phyloP scores from a whole-genome alignment of 1,140 invertebrate genomes.

The Cyclina sinensis region DNA sequence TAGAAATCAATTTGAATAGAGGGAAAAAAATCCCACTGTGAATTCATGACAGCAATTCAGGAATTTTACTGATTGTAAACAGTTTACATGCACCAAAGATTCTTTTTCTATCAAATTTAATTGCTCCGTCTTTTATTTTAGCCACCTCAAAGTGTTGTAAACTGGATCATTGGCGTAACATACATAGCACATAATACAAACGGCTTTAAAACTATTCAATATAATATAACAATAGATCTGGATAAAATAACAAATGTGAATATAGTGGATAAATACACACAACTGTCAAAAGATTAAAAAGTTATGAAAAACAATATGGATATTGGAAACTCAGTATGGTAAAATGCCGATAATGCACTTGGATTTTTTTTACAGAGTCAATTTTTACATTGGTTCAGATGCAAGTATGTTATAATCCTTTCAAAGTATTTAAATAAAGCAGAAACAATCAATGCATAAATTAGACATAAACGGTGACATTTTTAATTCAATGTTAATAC shows the following conservation, averaged over 20 bases:
- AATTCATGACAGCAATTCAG: background rate
- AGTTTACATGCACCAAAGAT: background rate
- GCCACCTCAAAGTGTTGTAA: background rate
- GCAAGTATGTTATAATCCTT: too few species aligned
- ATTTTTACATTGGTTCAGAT: too few species aligned
- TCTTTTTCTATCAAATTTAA: constrained; percentile 1
- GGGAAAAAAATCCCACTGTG: background rate
- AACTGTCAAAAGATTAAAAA: constrained; percentile 37
- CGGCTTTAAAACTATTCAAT: constrained; percentile 6
- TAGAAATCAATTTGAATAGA: background rate
- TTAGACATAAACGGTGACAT: too few species aligned
- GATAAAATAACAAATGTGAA: constrained; percentile 34
- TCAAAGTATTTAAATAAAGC: too few species aligned
- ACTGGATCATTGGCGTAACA: background rate
- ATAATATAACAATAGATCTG: constrained; percentile 30
- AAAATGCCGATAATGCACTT: too few species aligned
- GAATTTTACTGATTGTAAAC: background rate
- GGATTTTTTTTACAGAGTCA: too few species aligned
- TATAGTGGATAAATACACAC: constrained; percentile 32
- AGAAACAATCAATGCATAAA: background rate
- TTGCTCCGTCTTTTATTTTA: constrained; percentile 11
- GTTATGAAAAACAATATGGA: constrained; percentile 25
- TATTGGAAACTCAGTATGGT: background rate
- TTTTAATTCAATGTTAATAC: background rate
- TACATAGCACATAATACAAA: background rate